These are phyloP conservation scores for Balaenoptera acutorostrata DNA, from an alignment of 2,113 vertebrate species.

Conservation along the genomic window DNA sequence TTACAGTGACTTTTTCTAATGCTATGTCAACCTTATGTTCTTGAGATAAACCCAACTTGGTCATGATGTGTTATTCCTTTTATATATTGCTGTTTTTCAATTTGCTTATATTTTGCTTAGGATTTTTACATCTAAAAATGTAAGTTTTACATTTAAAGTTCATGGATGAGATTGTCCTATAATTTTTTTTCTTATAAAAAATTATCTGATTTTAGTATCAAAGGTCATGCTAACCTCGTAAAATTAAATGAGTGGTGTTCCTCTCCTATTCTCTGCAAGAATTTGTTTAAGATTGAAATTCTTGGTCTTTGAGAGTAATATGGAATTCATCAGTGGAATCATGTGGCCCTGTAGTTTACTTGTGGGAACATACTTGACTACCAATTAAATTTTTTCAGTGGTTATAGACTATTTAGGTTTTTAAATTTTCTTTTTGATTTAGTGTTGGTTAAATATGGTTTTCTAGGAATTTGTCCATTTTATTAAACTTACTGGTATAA, in stretches of 20 bases:
- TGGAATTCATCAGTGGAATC: neutral
- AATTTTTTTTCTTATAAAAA: neutral
- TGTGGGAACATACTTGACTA: neutral
- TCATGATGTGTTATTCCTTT: neutral
- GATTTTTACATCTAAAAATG: neutral
- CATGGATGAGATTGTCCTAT: neutral
- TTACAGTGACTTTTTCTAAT: neutral
- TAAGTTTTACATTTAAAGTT: neutral
- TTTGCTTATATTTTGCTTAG: constrained; percentile 12
- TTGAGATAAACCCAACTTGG: neutral
- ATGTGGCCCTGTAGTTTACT: neutral
- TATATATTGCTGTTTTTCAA: neutral
- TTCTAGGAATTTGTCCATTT: neutral
- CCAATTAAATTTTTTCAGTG: neutral
- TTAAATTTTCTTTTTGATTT: neutral
- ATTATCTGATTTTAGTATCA: neutral
- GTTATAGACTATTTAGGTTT: neutral
- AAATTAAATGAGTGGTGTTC: neutral
- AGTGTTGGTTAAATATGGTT: neutral
- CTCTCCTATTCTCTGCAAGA: neutral
- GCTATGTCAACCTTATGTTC: neutral
- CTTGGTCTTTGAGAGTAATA: neutral
- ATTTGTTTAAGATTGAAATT: constrained; percentile 24
- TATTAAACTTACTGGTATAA: neutral
- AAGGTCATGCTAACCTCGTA: neutral